Base-by-base conservation (phyloP, 2,113 vertebrate species). In the Tetraodon nigroviridis region DNA sequence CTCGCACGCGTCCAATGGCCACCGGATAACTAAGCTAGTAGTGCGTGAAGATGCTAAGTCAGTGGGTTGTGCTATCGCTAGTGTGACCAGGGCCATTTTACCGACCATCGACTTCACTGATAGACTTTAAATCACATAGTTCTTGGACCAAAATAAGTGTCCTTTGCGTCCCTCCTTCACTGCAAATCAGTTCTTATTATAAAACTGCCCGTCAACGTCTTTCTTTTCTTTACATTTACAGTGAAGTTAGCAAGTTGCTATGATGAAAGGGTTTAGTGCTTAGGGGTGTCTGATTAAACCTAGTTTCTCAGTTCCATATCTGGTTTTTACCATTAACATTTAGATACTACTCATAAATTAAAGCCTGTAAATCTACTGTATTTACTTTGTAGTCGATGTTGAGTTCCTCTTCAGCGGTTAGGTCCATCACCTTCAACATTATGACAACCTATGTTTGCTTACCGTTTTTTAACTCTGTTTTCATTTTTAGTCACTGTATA, bases 61-160 rank as follows among this genome's bases (percentile, higher is more conserved):
- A 61, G 42, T 44, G 74, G 61, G 46, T 21, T 42, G 68, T 78
- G 86, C 81, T 86, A 85, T 65, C 63, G 52, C 40, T 16, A 21
- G 72, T 69, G 64, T 50, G 60, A 77, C 59, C 61, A 79, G 58
- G 75, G 79, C 83, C 81, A 59, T 75, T 80, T 78, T 69, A 78
- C 29, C 17, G n/a, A 55, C 32, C 32, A 5, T 20, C 51, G 60
- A 15, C 59, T 22, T 4, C 14, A 18, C 11, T 20, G 7, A 19
- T 0, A 3, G 20, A 7, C 16, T n/a, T 6, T 0, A 49, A 17
- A 1, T 22, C 29, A 47, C 19, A 10, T n/a, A 12, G 0, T 12
- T 17, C 2, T n/a, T 7, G 27, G 14, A 6, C 32, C 8, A 48
- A 48, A 3, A 18, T 19, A 11, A 48, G 8, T 3, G 5, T 48